Evolutionary conservation across 2,888 invertebrate species (phyloP).

Genomic region (Hymenopus coronatus): DNA sequence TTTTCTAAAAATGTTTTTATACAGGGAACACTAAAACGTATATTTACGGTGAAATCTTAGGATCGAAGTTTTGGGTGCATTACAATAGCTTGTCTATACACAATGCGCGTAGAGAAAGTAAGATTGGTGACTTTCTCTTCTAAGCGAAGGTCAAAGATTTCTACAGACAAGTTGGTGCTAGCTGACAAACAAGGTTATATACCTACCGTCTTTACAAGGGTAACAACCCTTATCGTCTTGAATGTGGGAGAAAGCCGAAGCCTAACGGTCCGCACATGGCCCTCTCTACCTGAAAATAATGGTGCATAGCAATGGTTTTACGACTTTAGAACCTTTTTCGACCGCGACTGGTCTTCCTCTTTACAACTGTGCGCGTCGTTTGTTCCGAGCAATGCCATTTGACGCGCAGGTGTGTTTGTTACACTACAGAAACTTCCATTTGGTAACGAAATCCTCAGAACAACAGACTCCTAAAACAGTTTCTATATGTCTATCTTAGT

Average conservation of each 20-base stretch:
- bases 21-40: no score
- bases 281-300: background rate
- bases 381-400: background rate
- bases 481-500: no score
- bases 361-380: background rate
- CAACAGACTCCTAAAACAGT: no score
- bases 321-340: background rate
- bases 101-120: no score
- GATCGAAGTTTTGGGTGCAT: no score
- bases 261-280: background rate
- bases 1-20: no score
- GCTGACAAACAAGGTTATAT: background rate
- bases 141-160: background rate
- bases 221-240: background rate
- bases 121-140: no score
- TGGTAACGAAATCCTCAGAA: no score
- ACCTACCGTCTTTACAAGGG: background rate
- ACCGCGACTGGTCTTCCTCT: background rate
- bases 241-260: background rate
- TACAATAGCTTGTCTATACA: no score
- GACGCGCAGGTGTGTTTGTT: no score
- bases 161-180: background rate
- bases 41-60: no score
- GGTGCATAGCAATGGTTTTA: slow-evolving; percentile 9
- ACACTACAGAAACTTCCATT: no score